phyloP scores from a whole-genome alignment of 2,113 vertebrate species.

The Epinephelus moara region DNA sequence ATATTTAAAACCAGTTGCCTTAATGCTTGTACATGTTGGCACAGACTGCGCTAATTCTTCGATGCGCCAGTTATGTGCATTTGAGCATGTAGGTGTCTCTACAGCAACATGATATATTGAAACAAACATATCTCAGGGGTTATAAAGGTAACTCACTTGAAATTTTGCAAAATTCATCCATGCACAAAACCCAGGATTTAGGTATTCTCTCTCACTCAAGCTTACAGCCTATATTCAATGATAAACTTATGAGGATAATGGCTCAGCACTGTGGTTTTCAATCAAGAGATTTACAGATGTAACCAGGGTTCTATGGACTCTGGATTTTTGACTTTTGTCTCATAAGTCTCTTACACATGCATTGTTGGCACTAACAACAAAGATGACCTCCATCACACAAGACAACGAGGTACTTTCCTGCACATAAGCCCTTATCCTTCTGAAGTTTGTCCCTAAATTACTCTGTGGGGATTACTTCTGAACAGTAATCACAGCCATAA shows the following conservation, averaged over 20 bases:
- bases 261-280: background rate
- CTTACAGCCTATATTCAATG: background rate
- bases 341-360: too few species aligned
- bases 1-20: too few species aligned
- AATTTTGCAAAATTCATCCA: background rate
- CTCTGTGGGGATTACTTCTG: background rate
- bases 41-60: background rate
- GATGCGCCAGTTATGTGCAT: background rate
- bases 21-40: too few species aligned
- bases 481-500: background rate
- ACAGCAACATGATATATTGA: background rate
- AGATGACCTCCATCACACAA: background rate
- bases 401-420: background rate
- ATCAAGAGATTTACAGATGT: background rate
- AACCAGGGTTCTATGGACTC: background rate
- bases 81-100: background rate
- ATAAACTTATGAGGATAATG: background rate
- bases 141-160: background rate
- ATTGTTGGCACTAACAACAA: slow-evolving; percentile 11
- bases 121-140: background rate
- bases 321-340: too few species aligned
- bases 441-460: slow-evolving; percentile 10
- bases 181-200: background rate
- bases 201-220: too few species aligned
- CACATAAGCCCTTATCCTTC: background rate